Percentiles rank a stretch among this genome's conserved stretches.
Evolutionary conservation across 2,113 vertebrate species (phyloP).

Genomic region (Electrona antarctica): DNA sequence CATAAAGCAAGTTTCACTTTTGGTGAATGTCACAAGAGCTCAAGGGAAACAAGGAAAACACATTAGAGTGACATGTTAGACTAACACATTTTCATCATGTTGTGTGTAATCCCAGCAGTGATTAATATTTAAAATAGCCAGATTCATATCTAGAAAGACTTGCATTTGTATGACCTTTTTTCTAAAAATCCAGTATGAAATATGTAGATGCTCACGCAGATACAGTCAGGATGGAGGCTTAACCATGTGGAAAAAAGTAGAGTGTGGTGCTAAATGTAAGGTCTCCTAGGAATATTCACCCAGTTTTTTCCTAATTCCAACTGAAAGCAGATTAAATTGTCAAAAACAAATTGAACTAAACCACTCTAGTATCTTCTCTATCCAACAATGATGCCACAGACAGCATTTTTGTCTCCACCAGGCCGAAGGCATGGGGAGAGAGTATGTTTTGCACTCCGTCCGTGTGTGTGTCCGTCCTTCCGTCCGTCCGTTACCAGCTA

Average conservation of each 20-base stretch:
- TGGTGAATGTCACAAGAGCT: slow-evolving; percentile 24
- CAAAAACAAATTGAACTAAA: slow-evolving; percentile 56
- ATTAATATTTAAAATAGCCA: slow-evolving; percentile 59
- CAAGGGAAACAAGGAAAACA: slow-evolving; percentile 51
- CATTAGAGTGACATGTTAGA: slow-evolving; percentile 46
- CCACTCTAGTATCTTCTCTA: slow-evolving; percentile 45
- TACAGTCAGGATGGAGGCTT: neutral
- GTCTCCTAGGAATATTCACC: slow-evolving; percentile 28
- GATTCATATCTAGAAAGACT: slow-evolving; percentile 32
- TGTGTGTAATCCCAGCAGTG: slow-evolving; percentile 11
- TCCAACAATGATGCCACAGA: slow-evolving; percentile 15
- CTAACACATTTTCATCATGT: slow-evolving; percentile 29
- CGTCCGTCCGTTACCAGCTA: too few species aligned
- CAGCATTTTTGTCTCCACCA: neutral
- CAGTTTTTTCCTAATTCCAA: slow-evolving; percentile 61
- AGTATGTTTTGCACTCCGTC: too few species aligned
- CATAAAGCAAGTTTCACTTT: slow-evolving; percentile 31
- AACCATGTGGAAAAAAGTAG: slow-evolving; percentile 4
- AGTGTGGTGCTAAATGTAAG: slow-evolving; percentile 18
- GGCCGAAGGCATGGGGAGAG: neutral
- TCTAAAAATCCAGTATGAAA: slow-evolving; percentile 28
- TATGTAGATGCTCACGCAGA: slow-evolving; percentile 17
- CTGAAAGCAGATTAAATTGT: slow-evolving; percentile 54
- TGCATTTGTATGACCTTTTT: slow-evolving; percentile 17
- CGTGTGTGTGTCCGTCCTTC: too few species aligned